Percentiles rank a stretch among this genome's conserved stretches.
Conservation (phyloP, 2,888 invertebrate species). For the Mythimna ferrago region DNA sequence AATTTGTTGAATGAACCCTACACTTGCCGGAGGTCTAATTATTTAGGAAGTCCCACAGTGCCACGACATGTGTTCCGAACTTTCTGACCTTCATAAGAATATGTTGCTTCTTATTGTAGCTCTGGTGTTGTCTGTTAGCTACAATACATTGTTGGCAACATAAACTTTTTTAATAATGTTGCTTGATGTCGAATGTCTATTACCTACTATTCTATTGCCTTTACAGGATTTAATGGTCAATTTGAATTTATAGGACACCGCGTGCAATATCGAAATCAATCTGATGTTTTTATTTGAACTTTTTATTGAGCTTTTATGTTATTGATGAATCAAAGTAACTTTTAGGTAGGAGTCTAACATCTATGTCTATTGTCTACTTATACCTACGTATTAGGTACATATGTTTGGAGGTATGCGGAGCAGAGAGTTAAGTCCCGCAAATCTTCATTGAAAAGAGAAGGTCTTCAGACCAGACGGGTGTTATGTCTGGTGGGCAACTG, state of each 20-base stretch:
- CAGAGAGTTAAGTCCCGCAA: too few relatives aligned
- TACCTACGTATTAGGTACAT: neutral
- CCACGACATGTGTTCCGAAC: constrained; percentile 46
- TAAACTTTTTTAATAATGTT: constrained; percentile 65
- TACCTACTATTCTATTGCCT: constrained; percentile 59
- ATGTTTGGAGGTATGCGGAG: too few relatives aligned
- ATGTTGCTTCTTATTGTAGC: constrained; percentile 37
- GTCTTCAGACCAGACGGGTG: too few relatives aligned
- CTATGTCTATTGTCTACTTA: neutral
- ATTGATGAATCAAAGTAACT: constrained; percentile 15
- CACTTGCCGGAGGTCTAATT: constrained; percentile 37
- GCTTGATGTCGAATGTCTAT: constrained; percentile 55
- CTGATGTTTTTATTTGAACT: constrained; percentile 53
- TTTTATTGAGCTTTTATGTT: constrained; percentile 46
- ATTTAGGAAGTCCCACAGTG: constrained; percentile 42
- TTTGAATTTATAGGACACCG: constrained; percentile 62
- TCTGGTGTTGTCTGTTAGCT: constrained; percentile 26
- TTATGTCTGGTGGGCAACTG: too few relatives aligned
- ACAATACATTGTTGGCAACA: constrained; percentile 34
- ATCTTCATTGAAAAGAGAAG: too few relatives aligned
- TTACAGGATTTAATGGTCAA: constrained; percentile 54
- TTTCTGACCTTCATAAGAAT: constrained; percentile 41
- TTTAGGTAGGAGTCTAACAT: neutral
- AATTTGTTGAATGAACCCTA: constrained; percentile 5
- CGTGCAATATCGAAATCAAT: constrained; percentile 62